Base-by-base conservation (phyloP, 2,888 invertebrate species). In the Drosophila emarginata region DNA sequence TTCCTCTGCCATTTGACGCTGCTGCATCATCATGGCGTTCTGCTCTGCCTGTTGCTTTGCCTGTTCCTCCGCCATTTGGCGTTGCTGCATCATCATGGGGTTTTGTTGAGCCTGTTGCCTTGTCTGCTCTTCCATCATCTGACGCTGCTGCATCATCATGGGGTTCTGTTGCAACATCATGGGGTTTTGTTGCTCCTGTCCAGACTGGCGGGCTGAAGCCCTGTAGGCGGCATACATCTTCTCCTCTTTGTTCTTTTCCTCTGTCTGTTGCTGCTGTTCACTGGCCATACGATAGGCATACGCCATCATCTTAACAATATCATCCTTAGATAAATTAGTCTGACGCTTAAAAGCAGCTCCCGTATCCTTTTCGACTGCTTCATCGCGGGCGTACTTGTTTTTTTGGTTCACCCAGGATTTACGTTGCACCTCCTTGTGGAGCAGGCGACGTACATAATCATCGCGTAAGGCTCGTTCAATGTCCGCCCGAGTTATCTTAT, bases 381-480 rank as follows among this genome's bases (percentile, higher is more conserved):
- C 56, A 9, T 37, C 18, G 21, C 53, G 53, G 4, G 23, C 4
- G 51, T 62, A n/a, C 52, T 39, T 50, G 12, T 26, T 39, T 2
- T 11, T 58, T 21, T 45, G 45, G 9, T 12, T 14, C 6, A 12
- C 7, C 45, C 45, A 45, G 32, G 68, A 59, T 52, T 79, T 83
- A 4, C 78, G 72, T 21, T 82, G 78, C 0, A 81, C 80, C 58
- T 87, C 82, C 68, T 86, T 87, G 26, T 87, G 74, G 11, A 91
- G 58, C 64, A 90, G 64, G 12, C 84, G 87, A 0, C 78, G 87
- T 2, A 91, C 89, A 14, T 87, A 82, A 50, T 91, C 90, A 50
- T 90, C 91, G 4, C 85, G 89, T 5, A 91, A 62, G 0, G 90
- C 87, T 2, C 79, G 82, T 64, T 91, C 91, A 57, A 91, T 88